Conservation (phyloP, 2,888 invertebrate species). For the Glyphotaelius pellucidus region DNA sequence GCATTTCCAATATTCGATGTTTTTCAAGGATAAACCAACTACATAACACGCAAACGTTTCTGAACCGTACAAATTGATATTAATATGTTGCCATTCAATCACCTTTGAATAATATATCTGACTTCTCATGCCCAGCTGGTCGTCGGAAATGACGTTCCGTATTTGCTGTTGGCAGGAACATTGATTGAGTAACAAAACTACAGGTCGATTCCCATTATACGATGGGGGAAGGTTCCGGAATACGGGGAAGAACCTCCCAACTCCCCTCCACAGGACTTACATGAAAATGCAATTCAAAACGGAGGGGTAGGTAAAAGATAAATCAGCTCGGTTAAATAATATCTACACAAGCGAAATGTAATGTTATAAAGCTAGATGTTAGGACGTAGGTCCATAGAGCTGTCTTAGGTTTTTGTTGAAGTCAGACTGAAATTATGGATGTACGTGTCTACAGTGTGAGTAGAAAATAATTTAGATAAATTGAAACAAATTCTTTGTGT, state of each 20-base stretch:
- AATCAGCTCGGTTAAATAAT: neutral
- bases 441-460: neutral
- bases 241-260: neutral
- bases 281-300: slow-evolving; percentile 32
- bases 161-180: slow-evolving; percentile 33
- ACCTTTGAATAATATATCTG: neutral
- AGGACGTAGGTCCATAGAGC: no score
- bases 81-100: neutral
- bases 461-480: neutral
- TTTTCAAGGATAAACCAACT: neutral
- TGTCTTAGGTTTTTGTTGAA: neutral
- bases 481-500: no score
- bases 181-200: slow-evolving; percentile 25
- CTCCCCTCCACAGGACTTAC: neutral
- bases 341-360: neutral
- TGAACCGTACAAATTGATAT: neutral
- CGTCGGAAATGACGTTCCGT: slow-evolving; percentile 20
- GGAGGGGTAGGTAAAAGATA: neutral
- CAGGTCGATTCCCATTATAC: slow-evolving; percentile 23
- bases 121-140: neutral
- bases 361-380: neutral
- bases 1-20: neutral
- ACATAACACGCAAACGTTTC: neutral
- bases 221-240: neutral
- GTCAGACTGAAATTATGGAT: neutral